Evolutionary conservation across 2,113 vertebrate genomes (phyloP).

Genomic region (Aix galericulata): DNA sequence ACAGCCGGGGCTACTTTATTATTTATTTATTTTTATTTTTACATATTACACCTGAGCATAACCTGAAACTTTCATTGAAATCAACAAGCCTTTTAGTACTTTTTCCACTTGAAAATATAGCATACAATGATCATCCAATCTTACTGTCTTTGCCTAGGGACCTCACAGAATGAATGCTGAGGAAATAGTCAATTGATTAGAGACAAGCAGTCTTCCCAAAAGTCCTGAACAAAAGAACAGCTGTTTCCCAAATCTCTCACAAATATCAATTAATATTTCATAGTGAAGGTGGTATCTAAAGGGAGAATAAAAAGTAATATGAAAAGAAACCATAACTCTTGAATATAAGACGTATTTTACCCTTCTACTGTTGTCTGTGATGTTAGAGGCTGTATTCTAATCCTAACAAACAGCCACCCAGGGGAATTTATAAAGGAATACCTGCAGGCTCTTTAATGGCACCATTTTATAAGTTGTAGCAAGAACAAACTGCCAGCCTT

Average conservation of each 20-base stretch:
- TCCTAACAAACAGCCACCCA: constrained; percentile 1
- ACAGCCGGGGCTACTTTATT: not conserved
- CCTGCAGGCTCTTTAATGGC: not conserved
- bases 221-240: constrained; percentile 25
- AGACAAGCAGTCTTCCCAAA: constrained; percentile 45
- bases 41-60: not conserved
- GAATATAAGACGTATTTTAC: constrained; percentile 8
- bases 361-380: not conserved
- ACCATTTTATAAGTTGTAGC: constrained; percentile 20
- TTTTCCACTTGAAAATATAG: not conserved
- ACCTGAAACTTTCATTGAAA: not conserved
- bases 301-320: not conserved
- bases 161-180: not conserved
- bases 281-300: not conserved
- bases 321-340: constrained; percentile 5
- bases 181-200: constrained; percentile 66
- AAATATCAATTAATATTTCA: constrained; percentile 46
- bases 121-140: constrained; percentile 32
- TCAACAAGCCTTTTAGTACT: not conserved
- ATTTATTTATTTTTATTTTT: constrained; percentile 14
- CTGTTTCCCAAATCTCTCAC: constrained; percentile 8
- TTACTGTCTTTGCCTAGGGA: constrained; percentile 50
- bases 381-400: not conserved
- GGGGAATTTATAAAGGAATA: constrained; percentile 24
- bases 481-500: constrained; percentile 17